Evolutionary conservation across 2,888 invertebrate species (phyloP), one percentile per base, ranked within the genome.

Genomic region (Cactoblastis cactorum): DNA sequence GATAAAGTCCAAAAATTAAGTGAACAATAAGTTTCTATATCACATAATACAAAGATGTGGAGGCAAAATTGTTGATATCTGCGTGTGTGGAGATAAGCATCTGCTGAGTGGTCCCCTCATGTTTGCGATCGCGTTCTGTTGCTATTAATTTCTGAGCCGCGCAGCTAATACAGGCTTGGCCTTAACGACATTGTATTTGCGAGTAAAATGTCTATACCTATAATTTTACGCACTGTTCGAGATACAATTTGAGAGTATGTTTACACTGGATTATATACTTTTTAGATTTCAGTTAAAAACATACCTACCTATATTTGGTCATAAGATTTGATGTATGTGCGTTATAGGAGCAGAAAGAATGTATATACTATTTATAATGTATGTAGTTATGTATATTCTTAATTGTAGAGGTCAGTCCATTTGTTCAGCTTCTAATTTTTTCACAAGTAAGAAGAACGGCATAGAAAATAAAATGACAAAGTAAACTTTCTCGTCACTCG

Each of bases 111-210:
- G 79, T 77, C 85, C 88, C 87, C 87, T 82, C 74, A 69, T 80
- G 77, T 79, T 81, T 74, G 77, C 81, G 77, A 84, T 82, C 80
- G 70, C 79, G 74, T 75, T 74, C 76, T 73, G 77, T 82, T 76
- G 80, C 87, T 84, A 87, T 87, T 88, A 87, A 88, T 88, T 86
- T 82, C 84, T 81, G 77, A 72, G 70, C 80, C 83, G 76, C 83
- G 80, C 79, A 82, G 83, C 71, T 71, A 71, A 58, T 58, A 74
- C 67, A 62, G 62, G 65, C 79, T 81, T 80, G 80, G 79, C 80
- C 85, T 74, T 84, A 82, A 87, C 84, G 85, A 81, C 80, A 83
- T 84, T 85, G 74, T 83, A 87, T 87, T 86, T 84, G 85, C 85
- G 86, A 87, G 85, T 83, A 73, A 79, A 84, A 87, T 84, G 71